Conservation (phyloP, 2,797 vertebrate genomes). For the Helostoma temminkii region DNA sequence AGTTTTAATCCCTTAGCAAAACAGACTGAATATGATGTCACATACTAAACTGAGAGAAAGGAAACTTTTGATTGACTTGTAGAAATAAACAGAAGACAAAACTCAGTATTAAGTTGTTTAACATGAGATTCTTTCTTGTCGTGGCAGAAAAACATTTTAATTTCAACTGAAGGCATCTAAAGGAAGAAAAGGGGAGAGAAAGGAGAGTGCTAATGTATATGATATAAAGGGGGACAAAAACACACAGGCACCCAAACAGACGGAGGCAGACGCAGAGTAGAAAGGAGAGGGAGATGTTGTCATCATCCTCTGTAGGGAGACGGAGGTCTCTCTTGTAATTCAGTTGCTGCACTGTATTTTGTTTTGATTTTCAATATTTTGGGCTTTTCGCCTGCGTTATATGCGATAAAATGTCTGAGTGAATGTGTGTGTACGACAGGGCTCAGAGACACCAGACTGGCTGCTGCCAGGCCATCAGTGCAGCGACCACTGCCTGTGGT, state of each 20-base stretch:
- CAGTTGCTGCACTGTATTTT: constrained; percentile 49
- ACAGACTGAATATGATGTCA: too few relatives aligned
- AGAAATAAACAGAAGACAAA: not conserved
- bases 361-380: constrained; percentile 59
- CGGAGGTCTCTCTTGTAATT: constrained; percentile 70
- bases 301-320: constrained; percentile 49
- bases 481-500: too few relatives aligned
- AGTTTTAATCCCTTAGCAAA: constrained; percentile 3
- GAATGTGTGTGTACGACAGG: not conserved
- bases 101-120: not conserved
- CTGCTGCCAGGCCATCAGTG: not conserved
- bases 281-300: constrained; percentile 39
- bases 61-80: not conserved
- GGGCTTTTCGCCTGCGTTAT: constrained; percentile 45
- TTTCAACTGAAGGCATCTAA: constrained; percentile 24
- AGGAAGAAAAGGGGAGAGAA: not conserved
- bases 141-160: constrained; percentile 8
- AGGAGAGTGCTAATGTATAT: not conserved
- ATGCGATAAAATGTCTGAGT: constrained; percentile 36
- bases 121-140: constrained; percentile 17
- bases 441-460: not conserved
- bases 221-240: not conserved
- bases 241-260: constrained; percentile 12
- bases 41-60: not conserved
- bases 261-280: constrained; percentile 10